phyloP scores from a whole-genome alignment of 2,797 vertebrate species.

The Fringilla coelebs region DNA sequence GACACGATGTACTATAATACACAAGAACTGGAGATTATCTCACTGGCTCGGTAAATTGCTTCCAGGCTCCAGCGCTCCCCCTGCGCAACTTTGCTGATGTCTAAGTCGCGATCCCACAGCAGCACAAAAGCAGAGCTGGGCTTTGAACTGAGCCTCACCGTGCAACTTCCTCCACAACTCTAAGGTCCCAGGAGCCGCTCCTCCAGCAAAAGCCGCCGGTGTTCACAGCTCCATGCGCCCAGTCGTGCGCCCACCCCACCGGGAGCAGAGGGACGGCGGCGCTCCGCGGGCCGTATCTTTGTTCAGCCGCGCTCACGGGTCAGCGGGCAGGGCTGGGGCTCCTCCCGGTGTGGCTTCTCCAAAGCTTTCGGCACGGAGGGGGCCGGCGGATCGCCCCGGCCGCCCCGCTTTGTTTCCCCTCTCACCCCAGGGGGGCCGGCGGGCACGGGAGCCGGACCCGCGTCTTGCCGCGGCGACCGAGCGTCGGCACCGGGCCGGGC shows the following conservation, averaged over 20 bases:
- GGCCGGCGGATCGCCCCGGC: neutral
- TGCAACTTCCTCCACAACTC: neutral
- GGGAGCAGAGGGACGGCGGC: neutral
- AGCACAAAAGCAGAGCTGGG: neutral
- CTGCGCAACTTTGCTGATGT: neutral
- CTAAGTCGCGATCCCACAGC: neutral
- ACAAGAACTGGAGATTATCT: neutral
- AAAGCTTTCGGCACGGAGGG: neutral
- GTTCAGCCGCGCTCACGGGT: neutral
- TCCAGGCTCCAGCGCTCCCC: neutral
- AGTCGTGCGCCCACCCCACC: neutral
- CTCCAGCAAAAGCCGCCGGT: neutral
- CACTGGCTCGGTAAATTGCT: neutral
- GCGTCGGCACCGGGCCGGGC: neutral
- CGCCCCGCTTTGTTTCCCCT: neutral
- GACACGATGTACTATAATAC: neutral
- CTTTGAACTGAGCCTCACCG: neutral
- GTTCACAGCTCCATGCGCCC: neutral
- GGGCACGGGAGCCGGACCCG: too few relatives aligned
- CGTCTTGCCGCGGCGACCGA: neutral
- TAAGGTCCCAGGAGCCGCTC: neutral
- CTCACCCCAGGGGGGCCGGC: neutral
- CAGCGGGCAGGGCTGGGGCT: neutral
- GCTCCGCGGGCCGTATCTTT: neutral
- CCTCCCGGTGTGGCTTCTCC: neutral